Evolutionary conservation across 53 echinoderm and acorn worm species (phyloP), one percentile per base, ranked within the genome.

Genomic region (Patiria pectinifera): DNA sequence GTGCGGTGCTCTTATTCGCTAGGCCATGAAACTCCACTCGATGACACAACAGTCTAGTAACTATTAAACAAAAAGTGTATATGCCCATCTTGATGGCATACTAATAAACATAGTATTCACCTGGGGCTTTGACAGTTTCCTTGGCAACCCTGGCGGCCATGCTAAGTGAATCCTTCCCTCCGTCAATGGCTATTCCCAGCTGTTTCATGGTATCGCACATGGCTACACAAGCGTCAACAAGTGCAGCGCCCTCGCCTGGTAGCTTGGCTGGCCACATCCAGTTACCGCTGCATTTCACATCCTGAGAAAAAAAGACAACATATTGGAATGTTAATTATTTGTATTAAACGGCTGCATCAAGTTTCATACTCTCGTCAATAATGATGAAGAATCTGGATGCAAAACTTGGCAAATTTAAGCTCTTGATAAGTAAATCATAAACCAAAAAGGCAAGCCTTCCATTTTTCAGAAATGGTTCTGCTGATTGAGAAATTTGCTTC

Each of bases 251-350:
- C 93, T 97, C 99, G 24, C 99, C 99, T 69, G 96, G 95, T 45
- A 97, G 94, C 92, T 98, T 98, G 75, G 99, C 99, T 4, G 99
- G 96, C 99, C 99, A 98, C 99, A 98, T 98, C 99, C 99, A 98
- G 86, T 98, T 98, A 70, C 99, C 96, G 82, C 99, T 98, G 76
- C 99, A 98, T 80, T 98, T 98, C 8, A 98, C 94, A 87, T 98
- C 99, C 97, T 97, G 59, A 46, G 46, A 47, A 47, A 82, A 76
- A 13, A 26, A 61, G 18, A 47, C 12, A 18, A 15, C 35, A 66
- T 62, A 15, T 19, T 26, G 0, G 22, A 18, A n/a, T 25, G n/a
- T 15, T 63, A 43, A 85, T 66, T 62, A 23, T 66, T 66, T 66
- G 15, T 66, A 48, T 48, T 44, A 82, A 45, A 35, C 1, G 35